Base-by-base conservation (phyloP, 2,113 vertebrate genomes). In the Dolichallabes microphthalmus region DNA sequence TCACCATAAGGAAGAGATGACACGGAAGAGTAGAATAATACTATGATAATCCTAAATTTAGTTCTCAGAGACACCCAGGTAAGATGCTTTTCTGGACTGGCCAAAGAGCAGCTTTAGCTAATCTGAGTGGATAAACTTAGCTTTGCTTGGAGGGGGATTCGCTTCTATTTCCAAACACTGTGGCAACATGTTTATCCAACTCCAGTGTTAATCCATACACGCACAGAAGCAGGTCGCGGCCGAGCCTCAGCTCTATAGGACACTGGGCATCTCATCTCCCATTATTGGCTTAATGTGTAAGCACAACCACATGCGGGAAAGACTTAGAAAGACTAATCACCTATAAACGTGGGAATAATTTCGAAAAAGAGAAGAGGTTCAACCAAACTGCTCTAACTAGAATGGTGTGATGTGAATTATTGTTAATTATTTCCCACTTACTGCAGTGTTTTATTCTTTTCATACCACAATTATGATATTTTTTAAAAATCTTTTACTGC, bases 151-250 rank as follows among this genome's bases (percentile, higher is more conserved):
- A 6, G 78, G 58, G 84, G 74, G 80, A 81, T 71, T 73, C 69
- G 57, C 80, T 45, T 61, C 32, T 87, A 84, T 85, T 89, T 87
- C 81, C 88, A 87, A 85, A 87, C 80, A 64, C 25, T 15, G 79
- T 52, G 13, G 71, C 50, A 19, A 66, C 85, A 82, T 86, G 87
- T 88, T 88, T 86, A 77, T 81, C 87, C 87, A 88, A 86, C 85
- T 88, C 20, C 0, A 86, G 82, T 8, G 55, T 61, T 88, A 88
- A 88, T 88, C 82, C 82, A 69, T 55, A 84, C 74, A 57, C 77
- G 71, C 74, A 78, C 58, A 58, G 57, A 83, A 30, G 53, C 75
- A 78, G 74, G 74, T 76, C 50, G 8, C 3, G 19, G 76, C 53
- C 53, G 73, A 60, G 80, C 32, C 80, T 78, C 64, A 50, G 75